Conservation (phyloP, 2,888 invertebrate genomes). For the Xanthorhoe designata region DNA sequence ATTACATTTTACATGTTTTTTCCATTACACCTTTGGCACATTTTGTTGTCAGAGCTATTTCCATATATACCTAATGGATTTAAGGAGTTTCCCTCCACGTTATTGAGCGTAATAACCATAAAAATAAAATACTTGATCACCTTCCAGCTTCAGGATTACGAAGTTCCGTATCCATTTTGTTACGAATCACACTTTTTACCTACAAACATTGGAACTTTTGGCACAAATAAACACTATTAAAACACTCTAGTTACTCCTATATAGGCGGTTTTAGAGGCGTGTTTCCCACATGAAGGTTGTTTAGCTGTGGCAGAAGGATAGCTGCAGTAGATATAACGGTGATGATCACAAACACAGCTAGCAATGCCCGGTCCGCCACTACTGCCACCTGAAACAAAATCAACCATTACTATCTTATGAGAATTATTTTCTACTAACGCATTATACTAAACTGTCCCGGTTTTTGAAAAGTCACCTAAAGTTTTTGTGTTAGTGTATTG, state of each 20-base stretch:
- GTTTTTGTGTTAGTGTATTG: too few relatives aligned
- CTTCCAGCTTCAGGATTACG: background rate
- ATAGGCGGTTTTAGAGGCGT: constrained; percentile 77
- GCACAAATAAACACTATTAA: constrained; percentile 16
- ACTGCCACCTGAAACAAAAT: constrained; percentile 86
- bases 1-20: background rate
- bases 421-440: background rate
- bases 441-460: too few relatives aligned
- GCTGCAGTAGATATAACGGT: constrained; percentile 92
- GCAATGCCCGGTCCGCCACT: constrained; percentile 92
- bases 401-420: background rate
- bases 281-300: constrained; percentile 81
- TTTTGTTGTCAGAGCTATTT: constrained; percentile 1
- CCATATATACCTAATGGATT: constrained; percentile 4
- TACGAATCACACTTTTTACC: background rate
- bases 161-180: constrained; percentile 13
- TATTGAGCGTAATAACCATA: constrained; percentile 7
- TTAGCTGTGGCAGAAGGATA: constrained; percentile 89
- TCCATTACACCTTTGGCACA: background rate
- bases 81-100: background rate
- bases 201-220: constrained; percentile 17
- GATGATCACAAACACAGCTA: constrained; percentile 91
- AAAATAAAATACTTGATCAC: constrained; percentile 7
- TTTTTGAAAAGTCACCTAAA: too few relatives aligned
- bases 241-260: constrained; percentile 49